phyloP scores from a whole-genome alignment of 2,797 vertebrate species.

The Nyctalus aviator region DNA sequence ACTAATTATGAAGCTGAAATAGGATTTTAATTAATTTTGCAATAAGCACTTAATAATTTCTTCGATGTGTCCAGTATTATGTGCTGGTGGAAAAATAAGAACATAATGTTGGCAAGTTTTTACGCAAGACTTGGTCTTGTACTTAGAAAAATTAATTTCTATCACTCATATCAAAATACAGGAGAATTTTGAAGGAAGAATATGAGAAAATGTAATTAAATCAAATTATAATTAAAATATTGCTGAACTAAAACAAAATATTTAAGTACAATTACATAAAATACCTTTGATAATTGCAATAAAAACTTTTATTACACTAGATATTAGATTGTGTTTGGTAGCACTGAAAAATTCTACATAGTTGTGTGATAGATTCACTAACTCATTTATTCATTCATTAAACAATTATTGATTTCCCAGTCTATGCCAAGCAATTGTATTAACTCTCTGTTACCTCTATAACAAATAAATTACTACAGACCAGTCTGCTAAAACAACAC shows the following conservation, averaged over 20 bases:
- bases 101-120: background rate
- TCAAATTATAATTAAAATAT: background rate
- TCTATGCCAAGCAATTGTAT: background rate
- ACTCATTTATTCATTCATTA: background rate
- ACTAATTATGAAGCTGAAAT: background rate
- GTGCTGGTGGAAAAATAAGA: background rate
- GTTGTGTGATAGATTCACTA: background rate
- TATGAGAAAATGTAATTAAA: background rate
- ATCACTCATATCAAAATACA: background rate
- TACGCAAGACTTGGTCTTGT: background rate
- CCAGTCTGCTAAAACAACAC: background rate
- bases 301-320: background rate
- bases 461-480: background rate
- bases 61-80: background rate
- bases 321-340: background rate
- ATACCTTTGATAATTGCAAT: background rate
- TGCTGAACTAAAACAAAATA: background rate
- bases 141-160: background rate
- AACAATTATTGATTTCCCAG: background rate
- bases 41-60: background rate
- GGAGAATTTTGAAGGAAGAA: background rate
- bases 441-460: background rate
- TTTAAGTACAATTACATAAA: background rate
- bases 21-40: background rate
- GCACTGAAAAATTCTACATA: background rate